These are phyloP conservation scores for Stomatorhinus walkeri DNA, from an alignment of 2,797 vertebrate species.

Conservation along the genomic window DNA sequence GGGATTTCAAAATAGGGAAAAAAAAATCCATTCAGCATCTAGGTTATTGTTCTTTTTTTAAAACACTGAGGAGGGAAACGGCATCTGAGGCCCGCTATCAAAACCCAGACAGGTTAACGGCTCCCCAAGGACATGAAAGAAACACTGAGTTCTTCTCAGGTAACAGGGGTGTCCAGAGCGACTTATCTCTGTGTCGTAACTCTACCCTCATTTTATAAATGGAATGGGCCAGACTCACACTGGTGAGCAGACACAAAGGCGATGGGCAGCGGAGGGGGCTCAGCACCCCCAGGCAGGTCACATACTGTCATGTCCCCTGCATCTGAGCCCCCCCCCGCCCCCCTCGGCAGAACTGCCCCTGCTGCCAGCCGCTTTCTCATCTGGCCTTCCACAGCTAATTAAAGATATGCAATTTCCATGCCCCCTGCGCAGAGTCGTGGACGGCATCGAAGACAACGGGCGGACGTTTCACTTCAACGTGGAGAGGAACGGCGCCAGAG, in stretches of 20 bases:
- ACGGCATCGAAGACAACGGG: conserved; percentile 83
- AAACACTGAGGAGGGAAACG: neutral
- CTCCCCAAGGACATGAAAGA: neutral
- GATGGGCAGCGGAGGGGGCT: conserved; percentile 22
- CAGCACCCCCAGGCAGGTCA: conserved; percentile 37
- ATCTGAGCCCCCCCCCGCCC: conserved; percentile 31
- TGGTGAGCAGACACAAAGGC: neutral
- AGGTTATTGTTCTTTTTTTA: neutral
- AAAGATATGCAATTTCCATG: conserved; percentile 50
- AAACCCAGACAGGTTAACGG: neutral
- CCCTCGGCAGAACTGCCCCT: conserved; percentile 42
- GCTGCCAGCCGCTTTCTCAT: conserved; percentile 35
- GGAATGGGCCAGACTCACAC: neutral
- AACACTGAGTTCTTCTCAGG: neutral
- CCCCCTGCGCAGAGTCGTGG: conserved; percentile 70
- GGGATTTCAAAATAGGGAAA: neutral
- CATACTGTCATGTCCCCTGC: conserved; percentile 32
- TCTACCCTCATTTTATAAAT: neutral
- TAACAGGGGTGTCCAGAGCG: neutral
- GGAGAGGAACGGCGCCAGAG: conserved; percentile 50
- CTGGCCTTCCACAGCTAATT: conserved; percentile 45
- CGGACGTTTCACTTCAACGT: conserved; percentile 72
- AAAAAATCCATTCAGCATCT: neutral
- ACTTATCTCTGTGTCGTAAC: neutral
- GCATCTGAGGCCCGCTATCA: neutral